These are phyloP conservation scores for Nothoprocta perdicaria DNA, from an alignment of 2,113 vertebrate species.

Conservation along the genomic window DNA sequence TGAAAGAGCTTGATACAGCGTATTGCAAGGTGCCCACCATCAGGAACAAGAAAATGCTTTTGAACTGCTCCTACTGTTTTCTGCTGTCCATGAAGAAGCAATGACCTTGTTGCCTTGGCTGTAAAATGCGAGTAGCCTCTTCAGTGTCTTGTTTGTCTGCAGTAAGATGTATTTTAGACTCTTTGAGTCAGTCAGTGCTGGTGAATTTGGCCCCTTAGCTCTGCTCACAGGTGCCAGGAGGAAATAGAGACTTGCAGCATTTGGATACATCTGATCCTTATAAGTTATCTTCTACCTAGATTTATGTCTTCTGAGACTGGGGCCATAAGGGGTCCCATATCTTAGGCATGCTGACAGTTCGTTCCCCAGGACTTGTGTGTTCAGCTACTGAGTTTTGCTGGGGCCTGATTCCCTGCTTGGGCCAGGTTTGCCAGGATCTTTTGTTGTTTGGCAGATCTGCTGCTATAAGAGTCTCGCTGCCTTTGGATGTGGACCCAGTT, in stretches of 20 bases:
- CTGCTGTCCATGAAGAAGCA: neutral
- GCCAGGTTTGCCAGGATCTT: neutral
- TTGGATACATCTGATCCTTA: conserved; percentile 45
- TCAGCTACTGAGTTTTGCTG: neutral
- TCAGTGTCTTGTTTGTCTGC: conserved; percentile 8
- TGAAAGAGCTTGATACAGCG: neutral
- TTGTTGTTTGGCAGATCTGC: neutral
- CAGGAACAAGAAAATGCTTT: neutral
- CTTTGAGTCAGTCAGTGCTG: conserved; percentile 4
- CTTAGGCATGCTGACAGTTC: neutral
- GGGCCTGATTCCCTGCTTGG: neutral
- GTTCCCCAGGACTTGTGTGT: neutral
- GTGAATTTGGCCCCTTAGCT: conserved; percentile 13
- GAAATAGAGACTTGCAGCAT: neutral
- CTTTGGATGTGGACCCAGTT: neutral
- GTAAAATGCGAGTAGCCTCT: conserved; percentile 18
- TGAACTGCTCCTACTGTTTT: neutral
- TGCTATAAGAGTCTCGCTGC: fast-evolving
- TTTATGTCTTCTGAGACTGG: neutral
- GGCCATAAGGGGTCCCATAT: neutral
- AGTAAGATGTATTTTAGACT: conserved; percentile 45
- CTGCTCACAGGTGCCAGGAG: neutral
- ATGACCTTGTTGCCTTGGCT: conserved; percentile 16
- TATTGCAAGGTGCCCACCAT: neutral
- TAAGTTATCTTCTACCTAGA: conserved; percentile 29